Evolutionary conservation across 2,888 invertebrate genomes (phyloP).

Genomic region (Oxystoma pomonae): DNA sequence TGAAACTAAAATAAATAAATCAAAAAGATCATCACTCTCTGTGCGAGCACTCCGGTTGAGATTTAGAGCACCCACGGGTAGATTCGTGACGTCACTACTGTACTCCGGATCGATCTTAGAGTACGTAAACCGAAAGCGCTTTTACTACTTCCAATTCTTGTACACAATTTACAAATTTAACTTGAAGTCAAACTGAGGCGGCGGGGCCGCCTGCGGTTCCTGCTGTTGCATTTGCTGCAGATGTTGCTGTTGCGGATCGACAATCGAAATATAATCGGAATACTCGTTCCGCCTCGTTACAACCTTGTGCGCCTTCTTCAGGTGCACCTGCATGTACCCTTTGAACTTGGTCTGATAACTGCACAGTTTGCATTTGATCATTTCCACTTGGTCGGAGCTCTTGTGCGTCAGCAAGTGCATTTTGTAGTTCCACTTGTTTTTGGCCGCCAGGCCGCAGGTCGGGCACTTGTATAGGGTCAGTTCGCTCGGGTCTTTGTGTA

Average conservation of each 20-base stretch:
- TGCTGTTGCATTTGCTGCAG: neutral
- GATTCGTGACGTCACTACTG: no score
- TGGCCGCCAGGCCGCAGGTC: neutral
- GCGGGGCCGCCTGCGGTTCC: neutral
- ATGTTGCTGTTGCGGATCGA: neutral
- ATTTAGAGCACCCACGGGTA: no score
- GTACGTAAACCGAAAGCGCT: no score
- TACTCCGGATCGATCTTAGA: no score
- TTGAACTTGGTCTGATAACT: neutral
- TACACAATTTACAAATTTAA: neutral
- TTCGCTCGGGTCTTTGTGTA: neutral
- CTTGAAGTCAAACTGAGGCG: neutral
- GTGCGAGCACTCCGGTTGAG: no score
- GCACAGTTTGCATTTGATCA: constrained; percentile 3
- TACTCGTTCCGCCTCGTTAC: neutral
- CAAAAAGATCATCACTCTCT: no score
- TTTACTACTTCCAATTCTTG: no score
- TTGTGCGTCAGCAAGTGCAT: constrained; percentile 5
- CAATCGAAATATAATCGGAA: neutral
- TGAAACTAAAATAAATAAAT: no score
- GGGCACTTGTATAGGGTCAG: neutral
- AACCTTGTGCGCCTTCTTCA: neutral
- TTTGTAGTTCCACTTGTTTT: neutral
- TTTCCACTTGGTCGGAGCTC: constrained; percentile 2
- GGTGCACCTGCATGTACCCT: neutral